phyloP scores from a whole-genome alignment of 2,113 vertebrate species.

The Alethe diademata region DNA sequence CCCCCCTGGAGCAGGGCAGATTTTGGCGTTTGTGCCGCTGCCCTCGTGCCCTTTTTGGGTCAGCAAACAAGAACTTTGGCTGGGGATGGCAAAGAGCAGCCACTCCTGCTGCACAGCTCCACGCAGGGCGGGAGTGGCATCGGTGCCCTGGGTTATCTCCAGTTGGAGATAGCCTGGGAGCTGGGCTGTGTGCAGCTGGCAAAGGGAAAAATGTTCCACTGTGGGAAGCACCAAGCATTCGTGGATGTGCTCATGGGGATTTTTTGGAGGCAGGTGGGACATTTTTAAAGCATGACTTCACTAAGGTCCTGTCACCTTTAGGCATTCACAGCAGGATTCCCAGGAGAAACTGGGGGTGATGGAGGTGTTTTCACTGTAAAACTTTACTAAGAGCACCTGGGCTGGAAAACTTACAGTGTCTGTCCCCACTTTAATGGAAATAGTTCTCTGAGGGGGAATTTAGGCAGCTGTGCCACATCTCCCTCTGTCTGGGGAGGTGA shows the following conservation, averaged over 20 bases:
- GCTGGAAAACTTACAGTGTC: neutral
- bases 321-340: neutral
- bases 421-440: neutral
- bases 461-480: slow-evolving; percentile 17
- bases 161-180: neutral
- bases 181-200: neutral
- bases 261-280: neutral
- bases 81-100: neutral
- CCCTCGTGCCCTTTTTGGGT: fast-evolving
- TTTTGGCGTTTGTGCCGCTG: neutral
- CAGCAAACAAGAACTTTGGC: neutral
- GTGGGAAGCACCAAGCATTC: neutral
- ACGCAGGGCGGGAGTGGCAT: neutral
- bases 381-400: neutral
- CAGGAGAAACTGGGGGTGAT: neutral
- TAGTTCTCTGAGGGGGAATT: neutral
- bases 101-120: neutral
- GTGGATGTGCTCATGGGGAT: fast-evolving
- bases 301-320: neutral
- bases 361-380: neutral
- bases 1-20: neutral
- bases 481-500: slow-evolving; percentile 5
- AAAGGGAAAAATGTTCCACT: neutral
- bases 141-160: neutral
- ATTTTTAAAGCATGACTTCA: neutral